phyloP scores from a whole-genome alignment of 2,113 vertebrate genomes.

The Phaetusa simplex region DNA sequence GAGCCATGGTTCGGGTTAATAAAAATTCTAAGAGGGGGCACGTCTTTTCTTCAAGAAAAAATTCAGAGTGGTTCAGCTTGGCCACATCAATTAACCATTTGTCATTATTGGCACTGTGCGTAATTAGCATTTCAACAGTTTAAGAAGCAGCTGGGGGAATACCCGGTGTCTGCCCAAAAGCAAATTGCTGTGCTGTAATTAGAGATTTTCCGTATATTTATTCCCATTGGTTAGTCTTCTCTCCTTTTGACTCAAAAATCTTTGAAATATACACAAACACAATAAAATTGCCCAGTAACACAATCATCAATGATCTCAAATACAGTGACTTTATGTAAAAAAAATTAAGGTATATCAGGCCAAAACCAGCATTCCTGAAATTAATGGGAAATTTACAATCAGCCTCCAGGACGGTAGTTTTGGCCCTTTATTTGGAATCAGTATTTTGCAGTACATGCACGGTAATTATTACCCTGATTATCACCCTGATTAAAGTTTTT shows the following conservation, averaged over 20 bases:
- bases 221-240: conserved; percentile 2
- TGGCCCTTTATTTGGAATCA: conserved; percentile 5
- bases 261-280: not conserved
- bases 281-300: not conserved
- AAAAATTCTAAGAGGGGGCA: not conserved
- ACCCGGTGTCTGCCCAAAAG: conserved; percentile 52
- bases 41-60: not conserved
- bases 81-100: conserved; percentile 4
- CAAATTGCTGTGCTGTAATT: conserved; percentile 31
- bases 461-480: conserved; percentile 33
- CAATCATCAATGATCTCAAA: not conserved
- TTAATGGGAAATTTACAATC: not conserved
- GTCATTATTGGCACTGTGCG: conserved; percentile 34
- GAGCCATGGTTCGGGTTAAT: conserved; percentile 16
- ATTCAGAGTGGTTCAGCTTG: conserved; percentile 4
- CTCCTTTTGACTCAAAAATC: conserved; percentile 1
- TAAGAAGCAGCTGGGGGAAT: conserved; percentile 57
- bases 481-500: not conserved
- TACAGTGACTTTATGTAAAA: not conserved
- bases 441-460: conserved; percentile 14
- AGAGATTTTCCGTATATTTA: conserved; percentile 24
- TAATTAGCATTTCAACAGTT: conserved; percentile 49
- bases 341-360: not conserved
- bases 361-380: conserved; percentile 4
- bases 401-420: not conserved